These are phyloP conservation scores for Alectoris magna DNA, from an alignment of 2,797 vertebrate genomes.

Conservation along the genomic window DNA sequence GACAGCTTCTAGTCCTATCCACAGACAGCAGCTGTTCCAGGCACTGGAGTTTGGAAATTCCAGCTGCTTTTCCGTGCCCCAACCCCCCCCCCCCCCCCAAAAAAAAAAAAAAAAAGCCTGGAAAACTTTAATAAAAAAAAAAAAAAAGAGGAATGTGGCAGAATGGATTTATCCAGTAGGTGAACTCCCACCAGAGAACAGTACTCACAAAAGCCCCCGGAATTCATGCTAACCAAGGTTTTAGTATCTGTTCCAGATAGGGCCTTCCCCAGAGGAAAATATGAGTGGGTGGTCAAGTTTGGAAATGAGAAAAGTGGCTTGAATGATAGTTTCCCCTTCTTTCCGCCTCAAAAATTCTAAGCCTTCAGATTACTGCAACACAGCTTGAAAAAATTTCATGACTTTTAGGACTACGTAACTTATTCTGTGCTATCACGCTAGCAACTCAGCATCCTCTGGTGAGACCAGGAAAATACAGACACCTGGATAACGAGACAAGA, in stretches of 20 bases:
- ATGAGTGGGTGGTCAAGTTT: slow-evolving; percentile 44
- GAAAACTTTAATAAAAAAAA: background rate
- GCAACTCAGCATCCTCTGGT: background rate
- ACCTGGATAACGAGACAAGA: background rate
- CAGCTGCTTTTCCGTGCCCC: background rate
- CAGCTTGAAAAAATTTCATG: background rate
- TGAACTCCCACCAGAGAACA: slow-evolving; percentile 32
- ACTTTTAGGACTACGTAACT: background rate
- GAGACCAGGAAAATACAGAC: slow-evolving; percentile 18
- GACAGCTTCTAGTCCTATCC: background rate
- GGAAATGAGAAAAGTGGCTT: slow-evolving; percentile 22
- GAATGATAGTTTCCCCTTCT: slow-evolving; percentile 25
- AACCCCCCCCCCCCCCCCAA: too few relatives aligned
- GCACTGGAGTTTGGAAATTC: background rate
- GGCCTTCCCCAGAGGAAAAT: slow-evolving; percentile 58
- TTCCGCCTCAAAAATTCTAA: background rate
- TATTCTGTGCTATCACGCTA: background rate
- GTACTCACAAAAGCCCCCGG: slow-evolving; percentile 27
- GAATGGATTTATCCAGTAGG: slow-evolving; percentile 31
- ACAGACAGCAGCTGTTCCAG: background rate
- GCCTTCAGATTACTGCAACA: background rate
- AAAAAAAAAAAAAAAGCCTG: background rate
- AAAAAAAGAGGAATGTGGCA: slow-evolving; percentile 1
- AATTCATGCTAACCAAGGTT: slow-evolving; percentile 46
- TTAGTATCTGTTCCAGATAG: slow-evolving; percentile 57